phyloP scores from a whole-genome alignment of 2,797 vertebrate genomes.

The Lutra lutra region DNA sequence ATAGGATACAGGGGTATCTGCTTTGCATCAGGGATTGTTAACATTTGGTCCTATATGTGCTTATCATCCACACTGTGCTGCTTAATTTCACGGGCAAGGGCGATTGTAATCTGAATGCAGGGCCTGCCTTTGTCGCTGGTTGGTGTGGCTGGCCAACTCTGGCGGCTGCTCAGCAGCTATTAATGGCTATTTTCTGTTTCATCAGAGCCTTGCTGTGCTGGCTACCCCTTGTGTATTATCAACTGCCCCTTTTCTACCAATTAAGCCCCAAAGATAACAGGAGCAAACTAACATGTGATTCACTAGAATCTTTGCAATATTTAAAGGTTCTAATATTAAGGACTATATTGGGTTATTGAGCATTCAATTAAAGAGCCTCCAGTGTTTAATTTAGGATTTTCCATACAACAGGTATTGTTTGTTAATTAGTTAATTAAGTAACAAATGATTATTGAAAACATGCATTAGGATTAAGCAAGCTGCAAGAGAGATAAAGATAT shows the following conservation, averaged over 20 bases:
- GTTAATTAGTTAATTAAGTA: constrained; percentile 84
- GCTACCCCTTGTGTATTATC: constrained; percentile 58
- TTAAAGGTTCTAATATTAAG: constrained; percentile 78
- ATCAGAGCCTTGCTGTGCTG: constrained; percentile 53
- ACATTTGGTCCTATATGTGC: background rate
- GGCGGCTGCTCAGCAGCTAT: constrained; percentile 35
- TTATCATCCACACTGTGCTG: constrained; percentile 31
- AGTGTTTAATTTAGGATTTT: constrained; percentile 83
- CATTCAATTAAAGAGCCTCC: constrained; percentile 78
- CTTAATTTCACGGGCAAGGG: background rate
- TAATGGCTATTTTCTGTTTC: constrained; percentile 67
- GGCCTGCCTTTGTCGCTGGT: background rate
- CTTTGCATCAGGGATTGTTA: background rate
- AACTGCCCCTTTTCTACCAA: constrained; percentile 58
- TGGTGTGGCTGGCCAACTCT: background rate
- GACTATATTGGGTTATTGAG: constrained; percentile 73
- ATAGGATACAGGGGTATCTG: background rate
- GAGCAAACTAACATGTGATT: constrained; percentile 69
- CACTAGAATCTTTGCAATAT: constrained; percentile 75
- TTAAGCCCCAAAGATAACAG: constrained; percentile 75
- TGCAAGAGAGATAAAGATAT: constrained; percentile 82
- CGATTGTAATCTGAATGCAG: constrained; percentile 30
- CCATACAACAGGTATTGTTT: constrained; percentile 83
- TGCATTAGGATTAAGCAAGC: constrained; percentile 81
- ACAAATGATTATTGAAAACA: constrained; percentile 83